Conservation (phyloP, 2,888 invertebrate genomes). For the Perdita meconis region DNA sequence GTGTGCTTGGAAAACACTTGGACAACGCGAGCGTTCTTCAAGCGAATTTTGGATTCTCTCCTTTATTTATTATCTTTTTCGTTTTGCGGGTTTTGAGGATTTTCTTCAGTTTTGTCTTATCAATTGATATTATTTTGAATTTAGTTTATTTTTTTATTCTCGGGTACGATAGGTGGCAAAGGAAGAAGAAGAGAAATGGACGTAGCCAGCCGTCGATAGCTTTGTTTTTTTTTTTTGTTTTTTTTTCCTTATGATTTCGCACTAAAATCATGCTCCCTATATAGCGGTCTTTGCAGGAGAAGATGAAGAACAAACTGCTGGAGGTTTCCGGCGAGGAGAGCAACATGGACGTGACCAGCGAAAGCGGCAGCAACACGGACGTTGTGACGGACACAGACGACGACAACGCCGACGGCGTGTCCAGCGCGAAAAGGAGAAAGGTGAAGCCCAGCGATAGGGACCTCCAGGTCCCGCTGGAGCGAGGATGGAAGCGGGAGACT, state of each 20-base stretch:
- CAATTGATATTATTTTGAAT: background rate
- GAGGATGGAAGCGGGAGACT: conserved; percentile 97
- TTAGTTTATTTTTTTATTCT: background rate
- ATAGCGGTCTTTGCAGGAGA: conserved; percentile 83
- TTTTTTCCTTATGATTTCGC: conserved; percentile 75
- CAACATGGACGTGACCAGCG: conserved; percentile 83
- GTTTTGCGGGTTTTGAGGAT: background rate
- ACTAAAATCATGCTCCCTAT: conserved; percentile 76
- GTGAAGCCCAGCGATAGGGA: conserved; percentile 82
- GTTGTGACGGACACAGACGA: conserved; percentile 82
- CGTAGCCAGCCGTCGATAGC: background rate
- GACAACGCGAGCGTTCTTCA: too few species aligned
- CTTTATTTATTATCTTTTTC: too few species aligned
- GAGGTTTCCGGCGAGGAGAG: conserved; percentile 83
- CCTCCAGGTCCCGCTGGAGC: conserved; percentile 80
- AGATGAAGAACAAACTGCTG: conserved; percentile 83
- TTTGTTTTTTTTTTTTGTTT: conserved; percentile 53
- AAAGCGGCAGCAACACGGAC: conserved; percentile 83
- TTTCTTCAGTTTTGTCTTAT: background rate
- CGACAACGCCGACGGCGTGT: conserved; percentile 81
- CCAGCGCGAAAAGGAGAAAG: conserved; percentile 82
- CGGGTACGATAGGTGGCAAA: background rate
- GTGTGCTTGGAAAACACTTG: too few species aligned
- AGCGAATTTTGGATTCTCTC: too few species aligned
- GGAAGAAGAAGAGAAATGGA: background rate